phyloP scores from a whole-genome alignment of 2,113 vertebrate genomes.

The Rhinichthys klamathensis region DNA sequence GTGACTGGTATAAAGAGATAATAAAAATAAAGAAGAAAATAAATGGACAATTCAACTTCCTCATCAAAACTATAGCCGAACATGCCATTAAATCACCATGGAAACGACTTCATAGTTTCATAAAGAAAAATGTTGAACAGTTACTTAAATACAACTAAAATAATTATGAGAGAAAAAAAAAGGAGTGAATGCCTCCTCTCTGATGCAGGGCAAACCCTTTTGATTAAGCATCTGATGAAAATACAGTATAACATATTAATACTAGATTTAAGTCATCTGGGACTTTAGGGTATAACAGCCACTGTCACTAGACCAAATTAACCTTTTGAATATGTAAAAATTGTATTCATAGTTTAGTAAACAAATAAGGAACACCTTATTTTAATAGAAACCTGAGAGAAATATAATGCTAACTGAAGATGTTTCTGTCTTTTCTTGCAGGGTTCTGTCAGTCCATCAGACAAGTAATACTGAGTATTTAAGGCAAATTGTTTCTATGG shows the following conservation, averaged over 20 bases:
- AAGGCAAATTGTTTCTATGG: constrained; percentile 51
- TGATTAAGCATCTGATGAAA: not conserved
- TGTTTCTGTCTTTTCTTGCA: not conserved
- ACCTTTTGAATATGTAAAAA: not conserved
- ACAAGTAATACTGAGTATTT: constrained; percentile 25
- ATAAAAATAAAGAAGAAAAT: not conserved
- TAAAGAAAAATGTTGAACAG: constrained; percentile 11
- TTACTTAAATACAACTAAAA: not conserved
- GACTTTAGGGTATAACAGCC: not conserved
- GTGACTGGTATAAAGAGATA: not conserved
- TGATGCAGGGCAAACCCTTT: not conserved
- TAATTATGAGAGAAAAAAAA: not conserved
- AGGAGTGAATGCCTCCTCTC: not conserved
- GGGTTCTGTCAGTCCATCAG: not conserved
- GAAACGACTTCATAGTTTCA: constrained; percentile 60
- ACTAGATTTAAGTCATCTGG: not conserved
- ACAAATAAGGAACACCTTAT: constrained; percentile 4
- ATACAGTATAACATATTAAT: not conserved
- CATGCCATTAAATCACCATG: constrained; percentile 65
- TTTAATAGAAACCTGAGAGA: not conserved
- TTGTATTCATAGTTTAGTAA: not conserved
- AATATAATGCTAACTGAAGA: not conserved
- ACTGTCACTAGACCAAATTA: not conserved
- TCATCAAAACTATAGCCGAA: constrained; percentile 57
- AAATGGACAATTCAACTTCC: constrained; percentile 42